phyloP scores from a whole-genome alignment of 1,140 invertebrate species.

The Trichoplusia ni region DNA sequence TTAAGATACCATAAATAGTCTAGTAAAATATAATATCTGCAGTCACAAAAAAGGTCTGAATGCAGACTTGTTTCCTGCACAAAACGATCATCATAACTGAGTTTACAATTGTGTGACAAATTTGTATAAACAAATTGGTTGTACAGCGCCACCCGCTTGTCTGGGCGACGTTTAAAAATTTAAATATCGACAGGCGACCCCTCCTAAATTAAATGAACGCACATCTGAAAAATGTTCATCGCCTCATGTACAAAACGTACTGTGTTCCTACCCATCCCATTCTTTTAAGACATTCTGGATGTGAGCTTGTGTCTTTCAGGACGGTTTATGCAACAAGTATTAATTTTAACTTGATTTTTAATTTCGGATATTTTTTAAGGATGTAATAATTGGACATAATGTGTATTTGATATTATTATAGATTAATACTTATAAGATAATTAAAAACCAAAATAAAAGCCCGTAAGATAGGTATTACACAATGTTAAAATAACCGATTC shows the following conservation, averaged over 20 bases:
- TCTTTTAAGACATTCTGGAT: slow-evolving; percentile 41
- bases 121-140: slow-evolving; percentile 70
- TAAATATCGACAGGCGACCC: slow-evolving; percentile 69
- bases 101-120: slow-evolving; percentile 46
- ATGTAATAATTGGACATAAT: no score
- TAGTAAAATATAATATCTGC: background rate
- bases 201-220: slow-evolving; percentile 64
- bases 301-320: slow-evolving; percentile 10
- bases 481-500: no score
- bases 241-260: slow-evolving; percentile 35
- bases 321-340: slow-evolving; percentile 33
- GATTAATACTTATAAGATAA: no score
- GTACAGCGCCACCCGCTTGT: slow-evolving; percentile 48
- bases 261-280: slow-evolving; percentile 26
- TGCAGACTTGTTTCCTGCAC: background rate
- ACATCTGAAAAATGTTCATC: slow-evolving; percentile 57
- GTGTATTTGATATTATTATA: no score
- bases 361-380: background rate
- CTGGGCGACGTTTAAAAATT: slow-evolving; percentile 73
- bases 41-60: background rate
- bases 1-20: background rate
- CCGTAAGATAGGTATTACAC: no score
- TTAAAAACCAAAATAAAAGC: no score
- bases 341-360: background rate
- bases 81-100: slow-evolving; percentile 10